A percentile compares a stretch with the other conserved stretches of the same genome.
Evolutionary conservation across 2,888 invertebrate genomes (phyloP).

Genomic region (Ashinkailepas kermadecensis): DNA sequence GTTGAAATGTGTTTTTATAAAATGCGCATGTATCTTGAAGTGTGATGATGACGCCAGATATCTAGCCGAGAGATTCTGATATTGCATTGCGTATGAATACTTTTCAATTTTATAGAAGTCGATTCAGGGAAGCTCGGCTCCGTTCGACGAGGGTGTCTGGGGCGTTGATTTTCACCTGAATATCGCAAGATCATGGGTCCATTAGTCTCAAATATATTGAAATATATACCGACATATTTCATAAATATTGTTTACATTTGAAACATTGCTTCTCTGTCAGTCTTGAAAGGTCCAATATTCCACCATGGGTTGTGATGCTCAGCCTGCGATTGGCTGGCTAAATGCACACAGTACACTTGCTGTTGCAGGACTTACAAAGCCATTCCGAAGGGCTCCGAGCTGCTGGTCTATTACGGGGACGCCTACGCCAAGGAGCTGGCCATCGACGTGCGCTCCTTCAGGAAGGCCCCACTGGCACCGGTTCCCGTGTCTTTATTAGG

Average conservation of each 20-base stretch:
- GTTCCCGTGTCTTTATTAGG: not conserved
- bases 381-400: slow-evolving; percentile 41
- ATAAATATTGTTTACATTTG: not conserved
- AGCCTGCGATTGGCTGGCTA: not conserved
- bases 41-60: too few species aligned
- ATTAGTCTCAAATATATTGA: too few species aligned
- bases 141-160: too few species aligned
- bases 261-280: not conserved
- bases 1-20: too few species aligned
- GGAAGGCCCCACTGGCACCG: not conserved
- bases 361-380: slow-evolving; percentile 36
- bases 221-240: too few species aligned
- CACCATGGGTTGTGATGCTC: not conserved
- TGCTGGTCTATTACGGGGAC: slow-evolving; percentile 45
- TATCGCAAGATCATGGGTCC: too few species aligned
- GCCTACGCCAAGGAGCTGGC: slow-evolving; percentile 42
- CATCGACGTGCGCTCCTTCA: not conserved
- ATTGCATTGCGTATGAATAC: too few species aligned
- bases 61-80: too few species aligned
- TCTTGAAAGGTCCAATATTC: not conserved
- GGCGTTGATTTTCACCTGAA: too few species aligned
- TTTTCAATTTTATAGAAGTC: too few species aligned
- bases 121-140: too few species aligned
- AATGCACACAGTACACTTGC: not conserved
- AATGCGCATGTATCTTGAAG: too few species aligned